These are phyloP conservation scores for Psittacula derbiana DNA, from an alignment of 2,797 vertebrate genomes.

Conservation along the genomic window DNA sequence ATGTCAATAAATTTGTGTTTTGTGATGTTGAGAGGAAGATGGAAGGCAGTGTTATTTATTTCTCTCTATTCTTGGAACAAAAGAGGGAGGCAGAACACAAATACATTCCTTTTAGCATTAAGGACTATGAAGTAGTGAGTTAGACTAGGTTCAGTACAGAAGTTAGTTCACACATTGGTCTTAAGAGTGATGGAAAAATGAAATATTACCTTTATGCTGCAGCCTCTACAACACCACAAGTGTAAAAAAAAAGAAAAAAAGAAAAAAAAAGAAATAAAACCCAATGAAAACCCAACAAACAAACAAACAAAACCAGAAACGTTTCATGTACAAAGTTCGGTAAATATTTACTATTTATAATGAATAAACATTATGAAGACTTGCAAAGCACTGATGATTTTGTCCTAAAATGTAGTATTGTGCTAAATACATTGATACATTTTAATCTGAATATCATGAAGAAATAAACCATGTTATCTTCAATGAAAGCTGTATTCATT, in stretches of 20 bases:
- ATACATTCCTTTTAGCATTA: constrained; percentile 82
- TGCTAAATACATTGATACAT: constrained; percentile 49
- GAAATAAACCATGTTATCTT: constrained; percentile 67
- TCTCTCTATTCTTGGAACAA: constrained; percentile 77
- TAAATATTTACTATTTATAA: constrained; percentile 98
- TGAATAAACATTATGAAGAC: constrained; percentile 87
- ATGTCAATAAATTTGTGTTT: constrained; percentile 82
- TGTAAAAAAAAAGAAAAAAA: constrained; percentile 73
- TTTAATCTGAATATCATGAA: constrained; percentile 63
- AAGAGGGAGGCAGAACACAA: constrained; percentile 77
- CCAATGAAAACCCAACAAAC: too few relatives aligned
- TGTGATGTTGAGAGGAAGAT: constrained; percentile 69
- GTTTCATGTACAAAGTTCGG: constrained; percentile 90
- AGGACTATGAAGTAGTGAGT: constrained; percentile 74
- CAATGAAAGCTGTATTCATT: background rate
- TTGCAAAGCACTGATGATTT: constrained; percentile 70
- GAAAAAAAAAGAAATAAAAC: background rate
- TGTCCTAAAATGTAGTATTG: constrained; percentile 64
- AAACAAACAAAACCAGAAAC: background rate
- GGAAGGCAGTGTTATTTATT: constrained; percentile 85
- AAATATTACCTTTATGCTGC: constrained; percentile 80
- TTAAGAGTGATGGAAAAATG: constrained; percentile 80
- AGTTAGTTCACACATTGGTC: constrained; percentile 78
- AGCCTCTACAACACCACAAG: constrained; percentile 80
- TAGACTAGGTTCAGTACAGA: constrained; percentile 76